Evolutionary conservation across 2,797 vertebrate species (phyloP).

Genomic region (Amphiprion clarkii): DNA sequence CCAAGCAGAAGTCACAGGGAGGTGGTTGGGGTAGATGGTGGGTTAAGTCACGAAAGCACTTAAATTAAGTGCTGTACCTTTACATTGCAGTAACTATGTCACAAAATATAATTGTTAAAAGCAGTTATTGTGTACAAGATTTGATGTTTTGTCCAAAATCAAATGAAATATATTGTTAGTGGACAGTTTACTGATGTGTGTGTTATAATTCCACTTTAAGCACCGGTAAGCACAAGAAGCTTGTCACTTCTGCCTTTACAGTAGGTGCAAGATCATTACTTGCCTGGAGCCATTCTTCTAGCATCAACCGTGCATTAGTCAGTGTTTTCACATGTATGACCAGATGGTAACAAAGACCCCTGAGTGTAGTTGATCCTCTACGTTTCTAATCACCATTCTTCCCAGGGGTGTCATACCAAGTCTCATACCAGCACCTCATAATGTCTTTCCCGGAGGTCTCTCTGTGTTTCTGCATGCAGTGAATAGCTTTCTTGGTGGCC

Average conservation of each 20-base stretch:
- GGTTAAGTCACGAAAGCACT: too few relatives aligned
- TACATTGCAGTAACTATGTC: too few relatives aligned
- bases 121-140: background rate
- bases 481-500: constrained; percentile 84
- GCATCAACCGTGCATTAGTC: background rate
- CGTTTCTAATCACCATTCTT: constrained; percentile 69
- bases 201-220: background rate
- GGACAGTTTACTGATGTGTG: too few relatives aligned
- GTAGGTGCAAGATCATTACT: background rate
- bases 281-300: background rate
- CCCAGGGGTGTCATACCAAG: constrained; percentile 73
- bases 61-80: too few relatives aligned
- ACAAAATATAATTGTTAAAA: background rate
- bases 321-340: constrained; percentile 13
- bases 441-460: constrained; percentile 82
- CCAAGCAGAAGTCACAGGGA: too few relatives aligned
- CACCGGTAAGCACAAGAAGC: background rate
- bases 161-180: too few relatives aligned
- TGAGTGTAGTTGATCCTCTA: constrained; percentile 43
- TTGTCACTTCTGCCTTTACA: background rate
- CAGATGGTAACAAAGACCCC: constrained; percentile 19
- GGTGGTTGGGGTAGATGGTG: too few relatives aligned
- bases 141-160: too few relatives aligned
- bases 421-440: constrained; percentile 79
- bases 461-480: constrained; percentile 64